Conservation (phyloP, 2,888 invertebrate species). For the Sussaba pulchella region DNA sequence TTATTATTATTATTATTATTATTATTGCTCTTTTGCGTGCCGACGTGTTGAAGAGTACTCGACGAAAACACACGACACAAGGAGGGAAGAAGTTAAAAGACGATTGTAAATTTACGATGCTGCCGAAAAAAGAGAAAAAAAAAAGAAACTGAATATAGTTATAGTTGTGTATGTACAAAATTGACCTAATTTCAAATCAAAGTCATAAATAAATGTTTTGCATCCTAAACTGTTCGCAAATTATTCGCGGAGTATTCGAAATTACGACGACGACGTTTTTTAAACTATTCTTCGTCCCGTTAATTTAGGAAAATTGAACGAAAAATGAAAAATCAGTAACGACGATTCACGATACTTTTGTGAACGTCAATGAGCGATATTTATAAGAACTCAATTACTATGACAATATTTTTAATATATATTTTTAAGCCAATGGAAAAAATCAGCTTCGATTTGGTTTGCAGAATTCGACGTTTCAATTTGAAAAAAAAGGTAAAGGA, state of each 20-base stretch:
- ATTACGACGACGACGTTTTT: too few relatives aligned
- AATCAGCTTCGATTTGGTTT: too few relatives aligned
- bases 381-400: too few relatives aligned
- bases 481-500: too few relatives aligned
- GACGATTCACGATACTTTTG: too few relatives aligned
- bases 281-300: too few relatives aligned
- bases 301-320: too few relatives aligned
- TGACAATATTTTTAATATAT: too few relatives aligned
- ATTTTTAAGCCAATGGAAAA: too few relatives aligned
- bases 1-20: slow-evolving; percentile 33
- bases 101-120: slow-evolving; percentile 75
- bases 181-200: slow-evolving; percentile 74
- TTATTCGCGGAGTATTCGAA: too few relatives aligned
- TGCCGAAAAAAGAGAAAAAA: slow-evolving; percentile 65
- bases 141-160: slow-evolving; percentile 69
- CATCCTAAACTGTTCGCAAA: slow-evolving; percentile 71
- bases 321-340: too few relatives aligned
- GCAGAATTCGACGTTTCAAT: neutral
- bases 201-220: slow-evolving; percentile 81
- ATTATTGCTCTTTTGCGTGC: slow-evolving; percentile 39
- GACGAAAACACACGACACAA: slow-evolving; percentile 51
- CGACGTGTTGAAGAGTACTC: slow-evolving; percentile 31
- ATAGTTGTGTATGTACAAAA: slow-evolving; percentile 75
- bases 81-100: slow-evolving; percentile 58
- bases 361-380: too few relatives aligned